These are phyloP conservation scores for Upupa epops DNA, from an alignment of 2,113 vertebrate species.

Conservation along the genomic window DNA sequence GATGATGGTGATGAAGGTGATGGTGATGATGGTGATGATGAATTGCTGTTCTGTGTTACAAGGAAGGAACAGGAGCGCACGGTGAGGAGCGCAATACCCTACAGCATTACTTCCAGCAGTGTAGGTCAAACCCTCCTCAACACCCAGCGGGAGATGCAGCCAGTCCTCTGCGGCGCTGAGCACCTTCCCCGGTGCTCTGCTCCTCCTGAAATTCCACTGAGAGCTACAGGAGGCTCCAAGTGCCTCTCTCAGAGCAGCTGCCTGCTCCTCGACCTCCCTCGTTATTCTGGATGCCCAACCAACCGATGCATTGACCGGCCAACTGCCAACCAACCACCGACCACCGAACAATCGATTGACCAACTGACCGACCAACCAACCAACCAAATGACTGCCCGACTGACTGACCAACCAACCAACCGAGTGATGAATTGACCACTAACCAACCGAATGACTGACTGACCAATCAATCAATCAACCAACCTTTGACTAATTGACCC, in stretches of 20 bases:
- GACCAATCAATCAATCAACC: no score
- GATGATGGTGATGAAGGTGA: no score
- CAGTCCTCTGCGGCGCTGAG: not conserved
- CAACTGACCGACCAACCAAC: no score
- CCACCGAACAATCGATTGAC: no score
- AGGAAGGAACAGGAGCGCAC: conserved; percentile 1
- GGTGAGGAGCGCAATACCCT: not conserved
- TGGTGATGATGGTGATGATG: no score
- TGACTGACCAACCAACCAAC: no score
- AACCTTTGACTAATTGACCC: no score
- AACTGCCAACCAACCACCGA: no score
- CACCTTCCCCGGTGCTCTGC: rapidly evolving
- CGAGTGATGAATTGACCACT: no score
- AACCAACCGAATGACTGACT: no score
- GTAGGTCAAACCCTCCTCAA: not conserved
- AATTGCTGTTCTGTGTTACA: conserved; percentile 7
- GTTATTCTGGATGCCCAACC: not conserved
- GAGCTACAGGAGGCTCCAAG: not conserved
- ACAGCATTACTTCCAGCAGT: not conserved
- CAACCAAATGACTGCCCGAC: no score
- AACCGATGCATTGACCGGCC: no score
- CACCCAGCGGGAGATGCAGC: not conserved
- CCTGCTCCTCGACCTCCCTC: not conserved
- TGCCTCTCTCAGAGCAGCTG: not conserved
- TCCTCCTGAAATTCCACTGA: not conserved